Evolutionary conservation across 2,113 vertebrate species (phyloP).

Genomic region (Isurus oxyrinchus): DNA sequence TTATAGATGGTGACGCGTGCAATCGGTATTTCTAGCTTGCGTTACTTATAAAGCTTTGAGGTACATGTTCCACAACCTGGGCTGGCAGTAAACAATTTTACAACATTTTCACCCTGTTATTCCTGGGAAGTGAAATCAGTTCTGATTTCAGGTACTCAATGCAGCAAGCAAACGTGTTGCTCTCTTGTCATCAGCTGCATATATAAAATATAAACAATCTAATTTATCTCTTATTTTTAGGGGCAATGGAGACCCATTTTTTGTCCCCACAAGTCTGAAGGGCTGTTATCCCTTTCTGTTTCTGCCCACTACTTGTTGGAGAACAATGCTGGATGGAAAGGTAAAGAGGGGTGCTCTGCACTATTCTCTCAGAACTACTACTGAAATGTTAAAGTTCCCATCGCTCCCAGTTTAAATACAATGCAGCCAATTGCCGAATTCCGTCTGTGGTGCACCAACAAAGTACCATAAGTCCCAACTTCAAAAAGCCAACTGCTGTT

Average conservation of each 20-base stretch:
- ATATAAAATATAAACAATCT: not conserved
- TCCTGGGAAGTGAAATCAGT: not conserved
- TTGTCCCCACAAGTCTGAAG: not conserved
- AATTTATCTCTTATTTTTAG: not conserved
- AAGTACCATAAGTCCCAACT: too few species aligned
- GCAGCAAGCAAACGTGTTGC: not conserved
- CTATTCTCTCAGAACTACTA: not conserved
- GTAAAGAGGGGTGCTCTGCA: not conserved
- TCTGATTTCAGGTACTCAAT: not conserved
- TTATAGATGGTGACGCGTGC: not conserved
- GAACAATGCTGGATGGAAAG: not conserved
- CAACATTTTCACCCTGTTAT: not conserved
- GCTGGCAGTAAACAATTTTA: not conserved
- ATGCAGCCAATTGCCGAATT: not conserved
- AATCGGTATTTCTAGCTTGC: not conserved
- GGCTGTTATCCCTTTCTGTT: not conserved
- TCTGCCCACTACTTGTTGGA: not conserved
- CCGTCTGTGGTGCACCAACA: not conserved
- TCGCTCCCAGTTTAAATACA: not conserved
- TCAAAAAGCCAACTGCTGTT: too few species aligned
- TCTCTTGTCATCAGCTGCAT: not conserved
- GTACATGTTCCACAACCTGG: not conserved
- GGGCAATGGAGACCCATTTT: not conserved
- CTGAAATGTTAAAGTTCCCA: not conserved
- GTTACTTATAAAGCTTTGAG: not conserved